A percentile compares a stretch with the other conserved stretches of the same genome.
These are phyloP conservation scores for Aleiodes alternator DNA, from an alignment of 2,888 invertebrate genomes.

Conservation along the genomic window DNA sequence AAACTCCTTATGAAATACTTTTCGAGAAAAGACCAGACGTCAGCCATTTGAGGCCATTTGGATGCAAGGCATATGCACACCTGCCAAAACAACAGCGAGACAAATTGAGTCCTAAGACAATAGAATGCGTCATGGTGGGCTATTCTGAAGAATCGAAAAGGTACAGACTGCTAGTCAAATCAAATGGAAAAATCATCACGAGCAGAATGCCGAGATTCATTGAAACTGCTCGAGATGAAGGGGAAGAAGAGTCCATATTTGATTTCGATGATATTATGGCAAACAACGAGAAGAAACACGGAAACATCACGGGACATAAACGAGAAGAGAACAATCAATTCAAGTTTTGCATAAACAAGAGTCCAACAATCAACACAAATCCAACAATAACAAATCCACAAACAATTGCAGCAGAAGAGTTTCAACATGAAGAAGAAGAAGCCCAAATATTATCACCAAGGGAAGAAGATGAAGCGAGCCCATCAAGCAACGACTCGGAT, in stretches of 20 bases:
- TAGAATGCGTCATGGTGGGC: constrained; percentile 34
- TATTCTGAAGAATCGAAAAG: constrained; percentile 31
- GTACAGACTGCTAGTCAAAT: background rate
- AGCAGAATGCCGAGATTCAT: background rate
- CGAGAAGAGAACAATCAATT: too few species aligned
- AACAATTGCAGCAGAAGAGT: too few species aligned
- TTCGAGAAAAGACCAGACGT: constrained; percentile 42
- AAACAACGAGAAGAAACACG: too few species aligned
- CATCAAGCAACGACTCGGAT: too few species aligned
- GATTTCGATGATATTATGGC: background rate
- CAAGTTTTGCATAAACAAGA: too few species aligned
- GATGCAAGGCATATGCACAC: constrained; percentile 43
- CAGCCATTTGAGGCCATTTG: constrained; percentile 43
- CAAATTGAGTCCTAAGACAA: constrained; percentile 43
- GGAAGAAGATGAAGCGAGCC: too few species aligned
- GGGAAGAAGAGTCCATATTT: background rate
- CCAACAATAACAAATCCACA: too few species aligned
- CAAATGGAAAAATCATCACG: background rate
- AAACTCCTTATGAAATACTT: constrained; percentile 44
- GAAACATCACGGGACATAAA: too few species aligned
- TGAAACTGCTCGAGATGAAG: background rate
- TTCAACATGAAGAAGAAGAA: too few species aligned
- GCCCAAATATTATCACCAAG: too few species aligned
- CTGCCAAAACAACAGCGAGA: constrained; percentile 41
- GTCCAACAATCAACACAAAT: too few species aligned